Percentiles rank a stretch among this genome's conserved stretches.
These are phyloP conservation scores for Homalodisca vitripennis DNA, from an alignment of 1,140 invertebrate species.

Conservation along the genomic window DNA sequence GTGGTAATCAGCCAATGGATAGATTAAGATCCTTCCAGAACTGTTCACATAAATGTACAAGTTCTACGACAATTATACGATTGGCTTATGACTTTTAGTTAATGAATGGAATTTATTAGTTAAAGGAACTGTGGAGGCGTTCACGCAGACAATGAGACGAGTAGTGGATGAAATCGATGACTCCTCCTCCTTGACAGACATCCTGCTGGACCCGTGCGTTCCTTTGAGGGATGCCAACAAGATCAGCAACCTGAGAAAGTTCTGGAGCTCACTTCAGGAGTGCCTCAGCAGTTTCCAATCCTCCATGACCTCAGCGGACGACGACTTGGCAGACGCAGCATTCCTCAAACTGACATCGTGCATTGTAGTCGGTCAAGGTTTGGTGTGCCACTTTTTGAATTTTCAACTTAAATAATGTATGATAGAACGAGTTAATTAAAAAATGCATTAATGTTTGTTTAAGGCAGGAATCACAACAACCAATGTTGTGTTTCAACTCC, in stretches of 20 bases:
- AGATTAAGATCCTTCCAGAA: too few species aligned
- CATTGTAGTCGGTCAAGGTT: not conserved
- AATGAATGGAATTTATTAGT: too few species aligned
- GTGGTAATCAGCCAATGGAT: too few species aligned
- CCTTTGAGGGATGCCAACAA: not conserved
- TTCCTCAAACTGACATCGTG: not conserved
- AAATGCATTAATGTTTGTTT: too few species aligned
- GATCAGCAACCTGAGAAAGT: not conserved
- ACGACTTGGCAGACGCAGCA: not conserved
- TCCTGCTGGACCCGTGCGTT: slow-evolving; percentile 1
- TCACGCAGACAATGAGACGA: not conserved
- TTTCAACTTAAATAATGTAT: too few species aligned
- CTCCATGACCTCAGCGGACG: not conserved
- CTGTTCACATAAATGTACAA: too few species aligned
- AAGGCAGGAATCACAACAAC: too few species aligned
- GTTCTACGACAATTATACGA: too few species aligned
- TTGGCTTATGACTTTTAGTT: too few species aligned
- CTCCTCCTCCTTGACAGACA: not conserved
- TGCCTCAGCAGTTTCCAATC: not conserved
- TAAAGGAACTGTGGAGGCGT: not conserved
- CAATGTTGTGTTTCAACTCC: too few species aligned
- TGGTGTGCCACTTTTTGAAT: too few species aligned
- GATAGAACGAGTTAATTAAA: too few species aligned
- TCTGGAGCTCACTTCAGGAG: not conserved
- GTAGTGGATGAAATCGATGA: not conserved